phyloP scores from a whole-genome alignment of 2,113 vertebrate species.

The Heteronetta atricapilla region DNA sequence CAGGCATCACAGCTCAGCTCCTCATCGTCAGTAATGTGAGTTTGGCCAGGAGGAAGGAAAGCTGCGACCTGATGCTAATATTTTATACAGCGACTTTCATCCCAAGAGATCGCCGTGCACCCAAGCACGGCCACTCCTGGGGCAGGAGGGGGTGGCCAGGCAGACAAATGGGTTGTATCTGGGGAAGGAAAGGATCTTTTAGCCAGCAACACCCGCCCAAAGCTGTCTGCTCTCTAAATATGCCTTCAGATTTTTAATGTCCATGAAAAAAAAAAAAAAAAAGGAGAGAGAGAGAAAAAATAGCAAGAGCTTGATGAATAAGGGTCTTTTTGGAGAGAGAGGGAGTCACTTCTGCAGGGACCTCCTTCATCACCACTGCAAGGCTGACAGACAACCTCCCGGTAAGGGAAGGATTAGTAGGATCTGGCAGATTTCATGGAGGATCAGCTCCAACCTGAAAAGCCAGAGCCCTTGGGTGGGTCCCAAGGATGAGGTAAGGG shows the following conservation, averaged over 20 bases:
- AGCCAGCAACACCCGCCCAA: slow-evolving; percentile 53
- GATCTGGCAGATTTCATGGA: background rate
- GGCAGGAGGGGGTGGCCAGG: slow-evolving; percentile 48
- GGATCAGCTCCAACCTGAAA: background rate
- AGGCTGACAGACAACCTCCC: background rate
- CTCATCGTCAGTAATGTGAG: background rate
- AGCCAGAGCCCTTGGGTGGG: background rate
- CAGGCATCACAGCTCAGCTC: slow-evolving; percentile 24
- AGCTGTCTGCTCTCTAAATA: slow-evolving; percentile 59
- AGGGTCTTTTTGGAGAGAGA: background rate
- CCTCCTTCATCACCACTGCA: background rate
- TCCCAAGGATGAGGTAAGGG: rapidly evolving
- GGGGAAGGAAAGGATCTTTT: slow-evolving; percentile 60
- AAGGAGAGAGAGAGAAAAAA: background rate
- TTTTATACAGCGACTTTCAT: slow-evolving; percentile 24
- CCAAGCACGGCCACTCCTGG: background rate
- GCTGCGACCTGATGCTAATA: slow-evolving; percentile 47
- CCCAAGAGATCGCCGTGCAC: background rate
- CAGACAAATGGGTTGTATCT: slow-evolving; percentile 55
- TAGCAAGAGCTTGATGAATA: slow-evolving; percentile 7
- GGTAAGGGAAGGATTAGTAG: background rate
- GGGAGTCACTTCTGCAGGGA: background rate
- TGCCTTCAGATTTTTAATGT: slow-evolving; percentile 62
- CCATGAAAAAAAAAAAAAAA: background rate
- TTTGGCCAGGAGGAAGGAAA: slow-evolving; percentile 12